Conservation (phyloP, 2,113 vertebrate genomes). For the Sula dactylatra region DNA sequence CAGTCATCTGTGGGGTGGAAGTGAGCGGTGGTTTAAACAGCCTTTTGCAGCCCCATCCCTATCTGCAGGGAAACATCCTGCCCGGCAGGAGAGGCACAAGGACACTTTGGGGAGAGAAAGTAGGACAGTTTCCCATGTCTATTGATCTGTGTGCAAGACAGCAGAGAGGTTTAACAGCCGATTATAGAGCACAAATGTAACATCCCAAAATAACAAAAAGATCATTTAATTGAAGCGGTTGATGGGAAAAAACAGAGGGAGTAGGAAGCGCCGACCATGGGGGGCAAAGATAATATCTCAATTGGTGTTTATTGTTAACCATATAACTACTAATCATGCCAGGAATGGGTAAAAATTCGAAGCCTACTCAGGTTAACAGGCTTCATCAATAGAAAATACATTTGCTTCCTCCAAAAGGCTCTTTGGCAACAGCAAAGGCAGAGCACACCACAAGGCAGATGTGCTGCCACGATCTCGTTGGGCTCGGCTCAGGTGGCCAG, state of each 20-base stretch:
- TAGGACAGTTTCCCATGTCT: neutral
- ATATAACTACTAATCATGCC: slow-evolving; percentile 28
- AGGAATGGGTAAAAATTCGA: slow-evolving; percentile 40
- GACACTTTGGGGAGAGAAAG: neutral
- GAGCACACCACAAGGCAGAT: neutral
- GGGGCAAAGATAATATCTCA: slow-evolving; percentile 16
- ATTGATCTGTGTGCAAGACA: neutral
- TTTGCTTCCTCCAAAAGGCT: neutral
- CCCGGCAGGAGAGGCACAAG: neutral
- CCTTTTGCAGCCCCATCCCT: neutral
- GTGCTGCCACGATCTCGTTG: neutral
- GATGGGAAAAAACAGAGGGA: neutral
- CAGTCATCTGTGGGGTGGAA: neutral
- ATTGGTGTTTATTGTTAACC: slow-evolving; percentile 5
- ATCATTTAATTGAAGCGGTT: neutral
- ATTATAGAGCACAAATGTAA: neutral
- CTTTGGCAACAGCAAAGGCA: neutral
- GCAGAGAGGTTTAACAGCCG: neutral
- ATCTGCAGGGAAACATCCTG: neutral
- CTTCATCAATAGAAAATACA: neutral
- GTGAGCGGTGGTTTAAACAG: neutral
- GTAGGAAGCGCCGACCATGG: neutral
- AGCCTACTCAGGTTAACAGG: neutral
- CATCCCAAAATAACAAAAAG: neutral
- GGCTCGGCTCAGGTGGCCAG: neutral